These are phyloP conservation scores for Crematogaster levior DNA, from an alignment of 2,888 invertebrate species.

Conservation along the genomic window DNA sequence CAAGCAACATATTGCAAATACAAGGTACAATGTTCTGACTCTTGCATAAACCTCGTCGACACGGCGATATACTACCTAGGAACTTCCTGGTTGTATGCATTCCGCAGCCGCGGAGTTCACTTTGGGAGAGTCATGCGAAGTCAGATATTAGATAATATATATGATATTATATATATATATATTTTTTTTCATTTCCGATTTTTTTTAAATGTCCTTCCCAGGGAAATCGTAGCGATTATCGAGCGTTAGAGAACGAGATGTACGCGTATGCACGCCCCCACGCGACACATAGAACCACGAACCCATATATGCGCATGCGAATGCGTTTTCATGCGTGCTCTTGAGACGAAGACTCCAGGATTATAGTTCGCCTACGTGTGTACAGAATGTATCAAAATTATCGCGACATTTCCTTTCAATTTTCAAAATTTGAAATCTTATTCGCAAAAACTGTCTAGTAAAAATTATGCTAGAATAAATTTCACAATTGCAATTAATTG, in stretches of 20 bases:
- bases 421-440: background rate
- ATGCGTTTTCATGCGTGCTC: conserved; percentile 12
- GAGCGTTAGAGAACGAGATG: conserved; percentile 4
- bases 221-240: conserved; percentile 38
- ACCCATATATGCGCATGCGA: conserved; percentile 21
- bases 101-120: conserved; percentile 15
- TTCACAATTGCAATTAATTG: background rate
- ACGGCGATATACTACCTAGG: conserved; percentile 55
- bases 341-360: conserved; percentile 8
- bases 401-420: background rate
- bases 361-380: conserved; percentile 30
- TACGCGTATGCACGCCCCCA: conserved; percentile 33
- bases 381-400: conserved; percentile 9
- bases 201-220: conserved; percentile 7
- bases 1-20: conserved; percentile 24
- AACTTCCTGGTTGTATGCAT: conserved; percentile 61
- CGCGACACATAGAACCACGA: conserved; percentile 37
- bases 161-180: too few species aligned
- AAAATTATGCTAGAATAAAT: background rate
- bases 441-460: background rate
- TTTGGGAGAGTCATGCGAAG: conserved; percentile 31
- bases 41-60: conserved; percentile 55
- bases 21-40: conserved; percentile 48
- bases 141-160: conserved; percentile 39
- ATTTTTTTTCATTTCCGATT: conserved; percentile 40